Conservation (phyloP, 2,113 vertebrate genomes). For the Xiphophorus couchianus region DNA sequence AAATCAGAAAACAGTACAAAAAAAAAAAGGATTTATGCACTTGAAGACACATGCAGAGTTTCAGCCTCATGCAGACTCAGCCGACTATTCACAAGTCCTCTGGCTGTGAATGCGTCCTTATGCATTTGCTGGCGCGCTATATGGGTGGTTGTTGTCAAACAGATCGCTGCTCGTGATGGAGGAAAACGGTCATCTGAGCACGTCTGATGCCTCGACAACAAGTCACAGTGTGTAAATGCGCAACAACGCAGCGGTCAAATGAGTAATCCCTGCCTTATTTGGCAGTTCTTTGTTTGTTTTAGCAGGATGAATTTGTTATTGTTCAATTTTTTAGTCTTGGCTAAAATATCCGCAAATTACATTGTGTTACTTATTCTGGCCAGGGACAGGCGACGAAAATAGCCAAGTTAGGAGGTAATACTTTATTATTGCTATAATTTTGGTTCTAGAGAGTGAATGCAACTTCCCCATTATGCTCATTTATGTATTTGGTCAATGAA, state of each 20-base stretch:
- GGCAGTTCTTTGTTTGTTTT: background rate
- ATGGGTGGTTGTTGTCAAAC: conserved; percentile 50
- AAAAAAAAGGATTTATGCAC: background rate
- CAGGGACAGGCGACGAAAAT: too few relatives aligned
- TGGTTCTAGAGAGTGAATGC: too few relatives aligned
- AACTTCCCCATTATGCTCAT: too few relatives aligned
- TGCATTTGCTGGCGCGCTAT: conserved; percentile 38
- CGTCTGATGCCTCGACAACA: conserved; percentile 5
- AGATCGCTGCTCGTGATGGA: conserved; percentile 28
- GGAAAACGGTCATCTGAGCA: conserved; percentile 14
- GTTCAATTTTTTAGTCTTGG: background rate
- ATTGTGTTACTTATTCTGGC: too few relatives aligned
- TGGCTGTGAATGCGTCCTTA: conserved; percentile 51
- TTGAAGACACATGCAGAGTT: conserved; percentile 14
- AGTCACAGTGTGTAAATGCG: background rate
- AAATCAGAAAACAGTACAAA: conserved; percentile 9
- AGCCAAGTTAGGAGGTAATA: too few relatives aligned
- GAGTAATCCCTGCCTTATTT: too few relatives aligned
- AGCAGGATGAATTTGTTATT: too few relatives aligned
- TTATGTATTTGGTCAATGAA: too few relatives aligned
- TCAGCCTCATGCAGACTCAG: conserved; percentile 16
- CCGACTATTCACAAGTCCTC: conserved; percentile 27
- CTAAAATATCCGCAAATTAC: background rate
- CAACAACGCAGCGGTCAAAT: too few relatives aligned
- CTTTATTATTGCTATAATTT: too few relatives aligned